A percentile compares a stretch with the other conserved stretches of the same genome.
These are phyloP conservation scores for Aphodius granarius DNA, from an alignment of 2,888 invertebrate genomes.

Conservation along the genomic window DNA sequence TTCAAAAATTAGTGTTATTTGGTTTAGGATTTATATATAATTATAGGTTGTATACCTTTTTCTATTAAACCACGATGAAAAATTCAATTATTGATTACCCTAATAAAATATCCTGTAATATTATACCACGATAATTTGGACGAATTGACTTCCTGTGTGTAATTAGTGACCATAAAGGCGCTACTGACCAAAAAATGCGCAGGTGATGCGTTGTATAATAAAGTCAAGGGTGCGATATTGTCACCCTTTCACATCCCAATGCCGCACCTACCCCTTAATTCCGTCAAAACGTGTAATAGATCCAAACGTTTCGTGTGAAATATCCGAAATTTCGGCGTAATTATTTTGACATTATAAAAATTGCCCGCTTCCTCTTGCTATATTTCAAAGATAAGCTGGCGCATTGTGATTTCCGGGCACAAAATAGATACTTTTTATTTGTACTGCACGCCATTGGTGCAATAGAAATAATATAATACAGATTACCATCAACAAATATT, in stretches of 20 bases:
- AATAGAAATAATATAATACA: background rate
- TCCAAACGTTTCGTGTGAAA: background rate
- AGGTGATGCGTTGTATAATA: background rate
- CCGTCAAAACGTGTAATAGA: background rate
- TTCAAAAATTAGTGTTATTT: background rate
- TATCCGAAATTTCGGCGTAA: background rate
- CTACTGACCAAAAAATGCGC: too few relatives aligned
- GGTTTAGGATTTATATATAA: background rate
- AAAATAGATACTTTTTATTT: background rate
- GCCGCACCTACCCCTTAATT: background rate
- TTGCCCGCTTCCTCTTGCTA: background rate
- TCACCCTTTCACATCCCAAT: background rate
- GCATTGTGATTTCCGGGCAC: background rate
- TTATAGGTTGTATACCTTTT: background rate
- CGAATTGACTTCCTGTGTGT: background rate
- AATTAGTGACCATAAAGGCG: background rate
- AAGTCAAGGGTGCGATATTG: background rate
- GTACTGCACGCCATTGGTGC: background rate
- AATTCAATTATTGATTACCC: background rate
- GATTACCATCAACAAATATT: background rate
- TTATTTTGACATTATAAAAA: background rate
- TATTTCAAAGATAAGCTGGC: background rate
- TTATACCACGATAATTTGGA: background rate
- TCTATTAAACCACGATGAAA: background rate
- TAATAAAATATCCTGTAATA: background rate